A percentile compares a stretch with the other conserved stretches of the same genome.
Conservation (phyloP, 1,140 invertebrate species). For the Drosophila simulans region DNA sequence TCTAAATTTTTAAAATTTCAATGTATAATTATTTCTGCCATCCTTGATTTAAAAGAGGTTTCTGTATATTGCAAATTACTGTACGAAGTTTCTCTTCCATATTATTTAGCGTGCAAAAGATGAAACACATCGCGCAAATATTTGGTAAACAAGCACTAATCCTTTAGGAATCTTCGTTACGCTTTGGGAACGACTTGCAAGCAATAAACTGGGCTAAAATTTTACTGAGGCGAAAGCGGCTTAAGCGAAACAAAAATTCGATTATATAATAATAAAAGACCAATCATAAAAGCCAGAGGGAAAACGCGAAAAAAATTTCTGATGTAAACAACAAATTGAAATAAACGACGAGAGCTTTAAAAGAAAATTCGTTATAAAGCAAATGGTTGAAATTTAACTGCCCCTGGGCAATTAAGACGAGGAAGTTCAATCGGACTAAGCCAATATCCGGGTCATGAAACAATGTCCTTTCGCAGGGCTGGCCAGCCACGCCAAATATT, state of each 20-base stretch:
- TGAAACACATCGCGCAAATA: slow-evolving; percentile 31
- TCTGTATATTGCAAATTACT: too few species aligned
- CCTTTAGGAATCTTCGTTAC: slow-evolving; percentile 42
- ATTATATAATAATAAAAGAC: slow-evolving; percentile 49
- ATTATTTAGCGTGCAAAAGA: slow-evolving; percentile 2
- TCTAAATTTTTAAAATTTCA: too few species aligned
- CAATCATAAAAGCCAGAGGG: slow-evolving; percentile 23
- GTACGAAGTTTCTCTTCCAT: neutral
- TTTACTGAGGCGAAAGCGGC: slow-evolving; percentile 33
- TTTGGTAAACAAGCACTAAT: slow-evolving; percentile 55
- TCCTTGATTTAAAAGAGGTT: too few species aligned
- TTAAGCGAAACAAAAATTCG: slow-evolving; percentile 51
- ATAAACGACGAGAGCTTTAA: slow-evolving; percentile 52
- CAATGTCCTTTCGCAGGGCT: slow-evolving; percentile 42
- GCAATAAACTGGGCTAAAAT: slow-evolving; percentile 28
- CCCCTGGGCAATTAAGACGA: slow-evolving; percentile 57
- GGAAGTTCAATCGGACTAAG: slow-evolving; percentile 36
- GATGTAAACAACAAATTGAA: slow-evolving; percentile 65
- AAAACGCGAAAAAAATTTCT: slow-evolving; percentile 15
- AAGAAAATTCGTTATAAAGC: slow-evolving; percentile 53
- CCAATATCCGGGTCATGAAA: slow-evolving; percentile 65
- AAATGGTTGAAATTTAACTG: slow-evolving; percentile 46
- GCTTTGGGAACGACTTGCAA: slow-evolving; percentile 28
- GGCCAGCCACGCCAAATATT: slow-evolving; percentile 66
- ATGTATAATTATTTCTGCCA: too few species aligned